Conservation (phyloP, 2,113 vertebrate species). For the Balaenoptera acutorostrata region DNA sequence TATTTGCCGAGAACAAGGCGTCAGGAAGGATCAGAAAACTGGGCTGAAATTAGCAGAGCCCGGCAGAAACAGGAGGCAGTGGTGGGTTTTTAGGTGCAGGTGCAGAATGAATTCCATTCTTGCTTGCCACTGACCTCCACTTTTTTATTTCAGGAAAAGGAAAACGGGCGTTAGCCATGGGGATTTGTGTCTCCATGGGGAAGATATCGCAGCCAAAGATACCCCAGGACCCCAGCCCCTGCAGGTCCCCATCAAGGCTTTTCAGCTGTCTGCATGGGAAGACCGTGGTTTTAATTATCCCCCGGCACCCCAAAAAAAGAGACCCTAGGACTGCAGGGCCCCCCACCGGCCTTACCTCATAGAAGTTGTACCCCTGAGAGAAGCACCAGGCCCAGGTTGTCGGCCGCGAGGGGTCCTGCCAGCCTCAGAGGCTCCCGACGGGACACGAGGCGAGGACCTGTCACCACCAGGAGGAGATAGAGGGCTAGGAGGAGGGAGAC, state of each 20-base stretch:
- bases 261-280: background rate
- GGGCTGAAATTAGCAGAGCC: background rate
- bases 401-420: slow-evolving; percentile 72
- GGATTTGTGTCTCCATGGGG: background rate
- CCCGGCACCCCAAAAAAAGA: background rate
- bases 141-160: background rate
- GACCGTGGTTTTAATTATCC: no score
- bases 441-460: slow-evolving; percentile 74
- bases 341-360: slow-evolving; percentile 74
- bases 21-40: background rate
- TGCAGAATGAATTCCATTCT: background rate
- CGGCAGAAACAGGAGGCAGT: background rate
- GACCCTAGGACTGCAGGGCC: background rate
- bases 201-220: background rate
- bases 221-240: no score
- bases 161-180: background rate
- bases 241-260: accelerated
- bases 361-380: slow-evolving; percentile 81
- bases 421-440: slow-evolving; percentile 64
- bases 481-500: slow-evolving; percentile 72
- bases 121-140: background rate
- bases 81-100: accelerated
- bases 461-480: slow-evolving; percentile 75
- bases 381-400: slow-evolving; percentile 78
- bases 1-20: accelerated